A percentile compares a stretch with the other conserved stretches of the same genome.
These are phyloP conservation scores for Scaptomyza flava DNA, from an alignment of 2,888 invertebrate genomes.

Conservation along the genomic window DNA sequence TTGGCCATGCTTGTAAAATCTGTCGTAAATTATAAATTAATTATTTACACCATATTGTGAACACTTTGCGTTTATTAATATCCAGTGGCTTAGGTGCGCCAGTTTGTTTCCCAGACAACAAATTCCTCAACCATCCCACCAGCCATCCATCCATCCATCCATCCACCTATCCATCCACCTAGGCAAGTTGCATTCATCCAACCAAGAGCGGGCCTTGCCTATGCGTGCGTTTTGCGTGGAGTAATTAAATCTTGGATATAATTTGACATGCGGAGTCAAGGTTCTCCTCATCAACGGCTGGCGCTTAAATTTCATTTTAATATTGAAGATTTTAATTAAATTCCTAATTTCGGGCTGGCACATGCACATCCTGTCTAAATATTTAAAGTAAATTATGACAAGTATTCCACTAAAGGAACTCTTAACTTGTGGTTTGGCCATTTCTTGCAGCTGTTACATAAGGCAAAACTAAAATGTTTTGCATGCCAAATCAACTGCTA, in stretches of 20 bases:
- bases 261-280: constrained; percentile 65
- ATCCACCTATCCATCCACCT: constrained; percentile 10
- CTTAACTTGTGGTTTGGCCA: constrained; percentile 49
- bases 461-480: not conserved
- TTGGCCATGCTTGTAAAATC: constrained; percentile 50
- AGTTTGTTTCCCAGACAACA: constrained; percentile 43
- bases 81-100: constrained; percentile 67
- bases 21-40: constrained; percentile 79
- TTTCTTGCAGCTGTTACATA: constrained; percentile 53
- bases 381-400: constrained; percentile 63
- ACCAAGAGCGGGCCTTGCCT: constrained; percentile 3
- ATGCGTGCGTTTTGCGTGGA: constrained; percentile 41
- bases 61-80: constrained; percentile 77
- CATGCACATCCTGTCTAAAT: constrained; percentile 57
- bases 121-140: constrained; percentile 13
- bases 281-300: constrained; percentile 51
- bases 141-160: too few species aligned
- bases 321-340: constrained; percentile 73
- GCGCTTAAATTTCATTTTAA: constrained; percentile 69
- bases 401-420: constrained; percentile 42
- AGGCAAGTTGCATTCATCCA: constrained; percentile 40
- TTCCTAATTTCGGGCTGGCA: constrained; percentile 57
- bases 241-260: constrained; percentile 72
- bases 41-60: constrained; percentile 78
- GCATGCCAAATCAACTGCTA: not conserved